Percentiles rank a stretch among this genome's conserved stretches.
phyloP scores from a whole-genome alignment of 2,797 vertebrate genomes.

The Ataeniobius toweri region DNA sequence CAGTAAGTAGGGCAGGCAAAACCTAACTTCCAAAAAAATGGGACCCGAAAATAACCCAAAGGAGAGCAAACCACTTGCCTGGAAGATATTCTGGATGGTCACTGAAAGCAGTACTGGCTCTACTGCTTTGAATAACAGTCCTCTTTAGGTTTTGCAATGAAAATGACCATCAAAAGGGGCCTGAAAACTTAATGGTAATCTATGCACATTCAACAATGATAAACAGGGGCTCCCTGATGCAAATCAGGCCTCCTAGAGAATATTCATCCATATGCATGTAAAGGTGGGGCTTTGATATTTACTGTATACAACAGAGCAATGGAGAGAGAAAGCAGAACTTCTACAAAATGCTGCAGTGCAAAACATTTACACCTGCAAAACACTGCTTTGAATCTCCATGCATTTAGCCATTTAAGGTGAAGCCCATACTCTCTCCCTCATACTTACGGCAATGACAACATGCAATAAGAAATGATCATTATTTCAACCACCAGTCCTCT shows the following conservation, averaged over 20 bases:
- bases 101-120: slow-evolving; percentile 41
- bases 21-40: slow-evolving; percentile 61
- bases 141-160: slow-evolving; percentile 44
- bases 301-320: neutral
- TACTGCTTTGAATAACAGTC: slow-evolving; percentile 26
- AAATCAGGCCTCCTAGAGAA: slow-evolving; percentile 40
- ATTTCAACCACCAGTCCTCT: slow-evolving; percentile 34
- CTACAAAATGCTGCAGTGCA: neutral
- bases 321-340: slow-evolving; percentile 1
- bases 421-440: slow-evolving; percentile 10
- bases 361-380: slow-evolving; percentile 10
- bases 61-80: slow-evolving; percentile 53
- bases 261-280: slow-evolving; percentile 51
- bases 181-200: slow-evolving; percentile 55
- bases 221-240: slow-evolving; percentile 43
- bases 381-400: neutral
- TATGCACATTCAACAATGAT: slow-evolving; percentile 50
- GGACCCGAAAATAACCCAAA: slow-evolving; percentile 67
- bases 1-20: slow-evolving; percentile 77
- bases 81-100: slow-evolving; percentile 52
- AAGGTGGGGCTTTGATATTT: slow-evolving; percentile 17
- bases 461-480: slow-evolving; percentile 44
- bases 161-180: slow-evolving; percentile 19
- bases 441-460: slow-evolving; percentile 28
- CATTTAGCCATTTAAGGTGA: slow-evolving; percentile 9